These are phyloP conservation scores for Pelmatolapia mariae DNA, from an alignment of 2,113 vertebrate genomes.

Conservation along the genomic window DNA sequence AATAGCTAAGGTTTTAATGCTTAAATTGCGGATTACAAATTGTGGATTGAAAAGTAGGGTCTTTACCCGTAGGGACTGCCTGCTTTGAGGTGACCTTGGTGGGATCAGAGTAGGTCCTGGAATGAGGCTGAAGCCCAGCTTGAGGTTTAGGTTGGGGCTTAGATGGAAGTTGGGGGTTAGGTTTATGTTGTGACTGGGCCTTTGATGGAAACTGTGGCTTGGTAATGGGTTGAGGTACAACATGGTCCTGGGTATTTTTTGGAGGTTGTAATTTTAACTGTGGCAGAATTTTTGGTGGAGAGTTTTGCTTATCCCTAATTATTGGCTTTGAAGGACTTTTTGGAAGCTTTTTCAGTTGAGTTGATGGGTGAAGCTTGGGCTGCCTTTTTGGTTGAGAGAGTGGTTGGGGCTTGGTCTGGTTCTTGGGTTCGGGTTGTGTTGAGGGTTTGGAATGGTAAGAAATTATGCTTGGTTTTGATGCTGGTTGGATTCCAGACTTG, in stretches of 20 bases:
- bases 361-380: neutral
- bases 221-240: neutral
- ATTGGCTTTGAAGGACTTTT: neutral
- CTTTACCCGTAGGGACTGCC: slow-evolving; percentile 56
- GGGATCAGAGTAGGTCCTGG: slow-evolving; percentile 31
- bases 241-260: neutral
- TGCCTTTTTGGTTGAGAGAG: neutral
- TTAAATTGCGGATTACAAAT: slow-evolving; percentile 1
- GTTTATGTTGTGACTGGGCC: neutral
- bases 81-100: slow-evolving; percentile 35
- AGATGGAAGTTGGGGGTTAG: neutral
- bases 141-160: slow-evolving; percentile 2
- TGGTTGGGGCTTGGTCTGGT: neutral
- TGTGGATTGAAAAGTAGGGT: slow-evolving; percentile 16
- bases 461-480: neutral
- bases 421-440: neutral
- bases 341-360: neutral
- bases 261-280: neutral
- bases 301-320: neutral
- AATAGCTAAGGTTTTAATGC: neutral
- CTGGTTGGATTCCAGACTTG: neutral
- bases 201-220: neutral
- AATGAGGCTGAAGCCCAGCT: slow-evolving; percentile 28
- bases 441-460: neutral
- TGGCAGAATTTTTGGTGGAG: neutral